A percentile compares a stretch with the other conserved stretches of the same genome.
Evolutionary conservation across 2,113 vertebrate species (phyloP).

Genomic region (Proteles cristata): DNA sequence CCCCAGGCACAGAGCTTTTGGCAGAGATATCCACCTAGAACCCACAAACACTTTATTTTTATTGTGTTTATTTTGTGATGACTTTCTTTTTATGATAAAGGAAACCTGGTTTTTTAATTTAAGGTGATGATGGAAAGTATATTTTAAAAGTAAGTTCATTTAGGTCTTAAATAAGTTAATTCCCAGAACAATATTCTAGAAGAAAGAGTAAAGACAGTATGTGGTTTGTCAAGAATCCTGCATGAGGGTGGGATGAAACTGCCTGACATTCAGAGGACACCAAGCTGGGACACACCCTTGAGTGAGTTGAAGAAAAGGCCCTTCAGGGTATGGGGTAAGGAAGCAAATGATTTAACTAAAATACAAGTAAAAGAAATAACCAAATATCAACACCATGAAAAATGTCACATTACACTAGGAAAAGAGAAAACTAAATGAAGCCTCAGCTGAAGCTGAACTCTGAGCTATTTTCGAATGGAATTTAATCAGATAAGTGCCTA

Average conservation of each 20-base stretch:
- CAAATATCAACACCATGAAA: background rate
- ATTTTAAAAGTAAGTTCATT: constrained; percentile 10
- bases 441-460: background rate
- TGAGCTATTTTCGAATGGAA: background rate
- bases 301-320: background rate
- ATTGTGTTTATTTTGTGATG: constrained; percentile 11
- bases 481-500: background rate
- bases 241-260: background rate
- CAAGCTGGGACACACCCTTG: background rate
- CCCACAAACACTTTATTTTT: constrained; percentile 11
- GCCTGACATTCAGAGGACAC: background rate
- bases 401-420: background rate
- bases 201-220: background rate
- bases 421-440: background rate
- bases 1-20: background rate
- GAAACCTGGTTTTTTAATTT: constrained; percentile 16
- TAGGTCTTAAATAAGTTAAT: constrained; percentile 14
- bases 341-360: background rate
- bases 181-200: constrained; percentile 27
- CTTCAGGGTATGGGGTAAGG: background rate
- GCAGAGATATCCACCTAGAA: background rate
- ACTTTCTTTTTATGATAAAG: constrained; percentile 35
- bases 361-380: background rate
- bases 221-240: background rate
- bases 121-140: background rate